Conservation (phyloP, 2,888 invertebrate species). For the Pilophorus perplexus region DNA sequence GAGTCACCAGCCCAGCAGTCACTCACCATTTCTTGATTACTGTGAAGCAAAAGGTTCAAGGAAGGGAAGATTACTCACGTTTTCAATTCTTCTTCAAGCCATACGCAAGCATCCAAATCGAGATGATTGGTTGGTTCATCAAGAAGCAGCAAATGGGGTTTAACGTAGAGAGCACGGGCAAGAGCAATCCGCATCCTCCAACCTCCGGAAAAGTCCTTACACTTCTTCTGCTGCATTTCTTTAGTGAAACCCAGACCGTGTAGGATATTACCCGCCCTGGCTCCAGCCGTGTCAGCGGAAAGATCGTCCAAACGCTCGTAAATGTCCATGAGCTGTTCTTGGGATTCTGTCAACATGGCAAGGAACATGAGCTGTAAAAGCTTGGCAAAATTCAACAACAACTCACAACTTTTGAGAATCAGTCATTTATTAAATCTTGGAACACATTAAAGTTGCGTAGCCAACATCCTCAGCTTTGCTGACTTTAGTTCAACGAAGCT, state of each 20-base stretch:
- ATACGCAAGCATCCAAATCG: constrained; percentile 98
- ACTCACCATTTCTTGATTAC: background rate
- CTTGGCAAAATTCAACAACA: too few relatives aligned
- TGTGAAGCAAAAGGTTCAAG: background rate
- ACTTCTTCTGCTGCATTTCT: constrained; percentile 69
- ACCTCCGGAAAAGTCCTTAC: constrained; percentile 86
- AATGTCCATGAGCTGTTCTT: constrained; percentile 95
- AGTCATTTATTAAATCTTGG: too few relatives aligned
- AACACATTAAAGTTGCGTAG: too few relatives aligned
- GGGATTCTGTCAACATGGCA: constrained; percentile 75
- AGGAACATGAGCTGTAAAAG: constrained; percentile 19
- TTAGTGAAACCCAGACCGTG: constrained; percentile 93
- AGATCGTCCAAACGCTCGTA: constrained; percentile 97
- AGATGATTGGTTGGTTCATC: constrained; percentile 99
- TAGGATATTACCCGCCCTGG: constrained; percentile 89
- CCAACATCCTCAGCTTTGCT: too few relatives aligned
- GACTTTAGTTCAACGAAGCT: too few relatives aligned
- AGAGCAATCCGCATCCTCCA: constrained; percentile 99
- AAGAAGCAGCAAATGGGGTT: constrained; percentile 92
- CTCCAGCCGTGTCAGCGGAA: constrained; percentile 92
- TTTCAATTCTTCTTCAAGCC: constrained; percentile 97
- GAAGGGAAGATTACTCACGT: constrained; percentile 59
- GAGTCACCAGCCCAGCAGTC: too few relatives aligned
- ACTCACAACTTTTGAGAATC: background rate
- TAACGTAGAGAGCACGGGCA: constrained; percentile 92